Conservation (phyloP, 1,140 invertebrate genomes). For the Leucophenga varia region DNA sequence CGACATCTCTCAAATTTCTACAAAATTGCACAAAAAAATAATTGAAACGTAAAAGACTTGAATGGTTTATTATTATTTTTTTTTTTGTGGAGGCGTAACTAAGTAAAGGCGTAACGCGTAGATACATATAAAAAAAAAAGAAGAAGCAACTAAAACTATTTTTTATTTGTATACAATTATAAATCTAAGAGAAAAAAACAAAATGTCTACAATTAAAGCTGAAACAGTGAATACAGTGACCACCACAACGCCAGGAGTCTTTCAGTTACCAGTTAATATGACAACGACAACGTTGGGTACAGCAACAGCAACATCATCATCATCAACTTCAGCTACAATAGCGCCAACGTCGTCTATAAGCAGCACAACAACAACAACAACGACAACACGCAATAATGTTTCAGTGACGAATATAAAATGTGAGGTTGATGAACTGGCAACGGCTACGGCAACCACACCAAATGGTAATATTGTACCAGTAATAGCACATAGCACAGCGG, state of each 20-base stretch:
- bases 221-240: slow-evolving; percentile 33
- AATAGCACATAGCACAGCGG: slow-evolving; percentile 27
- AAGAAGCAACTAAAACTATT: slow-evolving; percentile 1
- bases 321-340: slow-evolving; percentile 10
- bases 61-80: background rate
- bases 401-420: slow-evolving; percentile 56
- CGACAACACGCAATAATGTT: slow-evolving; percentile 41
- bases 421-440: slow-evolving; percentile 40
- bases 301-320: slow-evolving; percentile 7
- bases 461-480: slow-evolving; percentile 49
- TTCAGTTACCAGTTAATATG: slow-evolving; percentile 42
- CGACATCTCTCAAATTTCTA: slow-evolving; percentile 53
- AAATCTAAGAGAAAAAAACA: slow-evolving; percentile 29
- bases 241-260: slow-evolving; percentile 15
- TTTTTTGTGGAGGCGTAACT: too few species aligned
- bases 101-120: slow-evolving; percentile 2
- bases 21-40: slow-evolving; percentile 40
- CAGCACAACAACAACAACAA: slow-evolving; percentile 14
- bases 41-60: slow-evolving; percentile 13
- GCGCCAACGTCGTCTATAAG: background rate
- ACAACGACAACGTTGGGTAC: slow-evolving; percentile 13
- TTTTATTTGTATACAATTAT: too few species aligned
- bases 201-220: slow-evolving; percentile 50
- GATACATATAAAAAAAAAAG: background rate
- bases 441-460: slow-evolving; percentile 15